Base-by-base conservation (phyloP, 1,140 invertebrate genomes). In the Zaprionus inermis region DNA sequence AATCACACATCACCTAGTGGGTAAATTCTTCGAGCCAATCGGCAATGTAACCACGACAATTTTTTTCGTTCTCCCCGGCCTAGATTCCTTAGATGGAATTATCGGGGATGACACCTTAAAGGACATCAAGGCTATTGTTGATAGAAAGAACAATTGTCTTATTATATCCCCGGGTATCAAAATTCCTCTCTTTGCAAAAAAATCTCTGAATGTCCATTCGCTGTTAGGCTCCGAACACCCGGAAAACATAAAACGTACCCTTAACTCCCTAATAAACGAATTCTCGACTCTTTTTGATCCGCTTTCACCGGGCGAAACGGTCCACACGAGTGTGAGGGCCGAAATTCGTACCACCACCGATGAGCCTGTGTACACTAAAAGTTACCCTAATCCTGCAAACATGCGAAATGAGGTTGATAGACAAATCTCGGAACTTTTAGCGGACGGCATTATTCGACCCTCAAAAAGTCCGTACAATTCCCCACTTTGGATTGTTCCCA, bases 401-500 rank as follows among this genome's bases (percentile, higher is more conserved):
- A 16, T 41, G 38, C 14, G 36, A 14, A 3, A 3, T 5, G 36
- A 38, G 14, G 36, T 38, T 24, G 49, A 28, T 2, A 28, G 22
- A 24, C 44, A 61, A 20, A 49, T 49, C 9, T 3, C 0, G 3
- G 38, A 61, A 32, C 58, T 44, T 32, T 2, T 22, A 5, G 9
- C 20, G 3, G 16, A 57, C 1, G 34, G 55, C 10, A 38, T 38
- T 7, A 61, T 61, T 5, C 14, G 58, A 11, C 12, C 44, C 1
- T 61, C 41, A 14, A 18, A 28, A 9, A 61, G 44, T 7, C 58
- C 58, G 0, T 49, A 49, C n/a, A 61, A 61, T 30, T 49, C 41
- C 2, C 58, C 38, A 16, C 6, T 61, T 3, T 65, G 49, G 54
- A 14, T 55, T 18, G 63, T 65, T 11, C 38, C 63, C 0, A 65